Conservation (phyloP, 1,140 invertebrate species). For the Myzus persicae region DNA sequence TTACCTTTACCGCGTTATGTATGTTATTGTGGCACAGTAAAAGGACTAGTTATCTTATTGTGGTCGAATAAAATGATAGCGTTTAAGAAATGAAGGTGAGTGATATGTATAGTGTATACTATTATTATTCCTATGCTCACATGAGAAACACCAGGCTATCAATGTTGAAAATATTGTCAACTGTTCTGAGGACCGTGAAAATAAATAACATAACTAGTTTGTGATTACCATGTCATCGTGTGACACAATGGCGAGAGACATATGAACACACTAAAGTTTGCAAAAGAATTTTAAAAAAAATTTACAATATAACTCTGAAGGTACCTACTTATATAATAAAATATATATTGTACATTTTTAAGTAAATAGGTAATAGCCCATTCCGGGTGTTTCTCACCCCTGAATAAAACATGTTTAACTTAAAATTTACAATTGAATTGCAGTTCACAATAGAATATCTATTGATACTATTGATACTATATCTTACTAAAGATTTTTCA, state of each 20-base stretch:
- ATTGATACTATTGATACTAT: too few species aligned
- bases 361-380: background rate
- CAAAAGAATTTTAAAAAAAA: background rate
- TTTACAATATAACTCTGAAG: background rate
- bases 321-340: background rate
- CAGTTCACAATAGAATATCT: too few species aligned
- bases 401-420: too few species aligned
- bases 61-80: background rate
- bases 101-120: background rate
- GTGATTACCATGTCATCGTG: background rate
- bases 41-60: background rate
- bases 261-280: background rate
- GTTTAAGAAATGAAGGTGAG: background rate
- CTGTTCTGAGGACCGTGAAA: background rate
- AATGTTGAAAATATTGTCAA: background rate
- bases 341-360: too few species aligned
- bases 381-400: too few species aligned
- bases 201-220: constrained; percentile 1
- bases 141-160: background rate
- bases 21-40: background rate
- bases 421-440: too few species aligned
- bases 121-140: background rate
- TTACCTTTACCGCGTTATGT: background rate
- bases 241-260: background rate
- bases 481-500: too few species aligned